These are phyloP conservation scores for Odontamblyopus lacepedii DNA, from an alignment of 2,797 vertebrate species.

Conservation along the genomic window DNA sequence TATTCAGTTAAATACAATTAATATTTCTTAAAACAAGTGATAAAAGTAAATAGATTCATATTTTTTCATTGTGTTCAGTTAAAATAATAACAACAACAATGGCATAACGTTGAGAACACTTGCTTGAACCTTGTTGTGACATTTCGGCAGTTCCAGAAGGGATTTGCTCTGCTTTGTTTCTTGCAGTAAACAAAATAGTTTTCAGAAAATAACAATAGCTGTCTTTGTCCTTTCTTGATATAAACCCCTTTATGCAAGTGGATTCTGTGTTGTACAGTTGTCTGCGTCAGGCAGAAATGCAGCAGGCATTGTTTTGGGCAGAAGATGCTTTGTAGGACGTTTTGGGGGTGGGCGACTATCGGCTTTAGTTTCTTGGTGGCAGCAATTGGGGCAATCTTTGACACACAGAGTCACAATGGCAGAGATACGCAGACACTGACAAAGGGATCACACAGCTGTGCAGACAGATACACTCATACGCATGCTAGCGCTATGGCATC, in stretches of 20 bases:
- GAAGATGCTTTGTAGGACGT: slow-evolving; percentile 72
- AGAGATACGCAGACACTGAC: slow-evolving; percentile 47
- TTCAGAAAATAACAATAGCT: slow-evolving; percentile 57
- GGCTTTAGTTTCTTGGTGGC: slow-evolving; percentile 58
- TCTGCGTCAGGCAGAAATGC: slow-evolving; percentile 56
- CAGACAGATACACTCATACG: slow-evolving; percentile 44
- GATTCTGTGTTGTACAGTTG: slow-evolving; percentile 61
- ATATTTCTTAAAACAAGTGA: not conserved
- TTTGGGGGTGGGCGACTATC: slow-evolving; percentile 70
- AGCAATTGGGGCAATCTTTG: slow-evolving; percentile 71
- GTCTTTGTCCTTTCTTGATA: slow-evolving; percentile 53
- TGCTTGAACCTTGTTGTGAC: slow-evolving; percentile 13
- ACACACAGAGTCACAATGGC: slow-evolving; percentile 54
- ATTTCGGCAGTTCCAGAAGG: slow-evolving; percentile 30
- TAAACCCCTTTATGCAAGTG: slow-evolving; percentile 43
- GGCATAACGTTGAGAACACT: slow-evolving; percentile 8
- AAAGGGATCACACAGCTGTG: slow-evolving; percentile 51
- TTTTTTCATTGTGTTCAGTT: not conserved
- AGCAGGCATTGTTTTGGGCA: slow-evolving; percentile 64
- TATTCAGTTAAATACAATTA: not conserved
- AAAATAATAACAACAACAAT: slow-evolving; percentile 2
- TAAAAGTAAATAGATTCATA: not conserved
- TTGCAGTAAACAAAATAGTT: slow-evolving; percentile 57
- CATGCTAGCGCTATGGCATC: slow-evolving; percentile 38
- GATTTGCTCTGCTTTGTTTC: slow-evolving; percentile 31